These are phyloP conservation scores for Marmota monax DNA, from an alignment of 2,113 vertebrate species.

Conservation along the genomic window DNA sequence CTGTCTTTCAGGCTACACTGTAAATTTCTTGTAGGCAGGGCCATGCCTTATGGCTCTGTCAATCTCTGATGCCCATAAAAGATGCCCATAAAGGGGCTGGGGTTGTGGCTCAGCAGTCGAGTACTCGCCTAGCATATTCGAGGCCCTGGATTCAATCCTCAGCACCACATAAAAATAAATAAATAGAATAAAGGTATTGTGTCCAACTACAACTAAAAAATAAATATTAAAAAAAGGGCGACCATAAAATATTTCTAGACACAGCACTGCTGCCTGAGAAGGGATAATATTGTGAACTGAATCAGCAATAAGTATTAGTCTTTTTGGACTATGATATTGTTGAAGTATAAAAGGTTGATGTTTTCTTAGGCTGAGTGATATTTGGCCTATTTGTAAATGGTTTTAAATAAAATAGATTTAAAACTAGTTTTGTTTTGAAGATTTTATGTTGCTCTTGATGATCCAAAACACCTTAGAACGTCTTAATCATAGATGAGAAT, in stretches of 20 bases:
- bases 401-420: conserved; percentile 68
- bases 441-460: conserved; percentile 32
- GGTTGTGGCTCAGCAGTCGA: too few relatives aligned
- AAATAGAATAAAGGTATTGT: too few relatives aligned
- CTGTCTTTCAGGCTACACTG: not conserved
- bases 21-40: conserved; percentile 39
- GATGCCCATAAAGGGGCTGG: not conserved
- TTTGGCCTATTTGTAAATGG: conserved; percentile 62
- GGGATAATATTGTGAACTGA: conserved; percentile 64
- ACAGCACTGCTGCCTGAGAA: conserved; percentile 38
- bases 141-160: too few relatives aligned
- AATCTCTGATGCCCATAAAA: not conserved
- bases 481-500: not conserved
- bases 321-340: conserved; percentile 46
- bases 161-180: too few relatives aligned
- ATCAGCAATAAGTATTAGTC: conserved; percentile 68
- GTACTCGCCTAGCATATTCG: too few relatives aligned
- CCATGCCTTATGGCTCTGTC: not conserved
- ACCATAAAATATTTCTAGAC: not conserved
- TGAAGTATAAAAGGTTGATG: conserved; percentile 22
- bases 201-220: too few relatives aligned
- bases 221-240: too few relatives aligned
- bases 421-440: conserved; percentile 60
- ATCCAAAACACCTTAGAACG: not conserved
- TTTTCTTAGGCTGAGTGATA: conserved; percentile 34